Base-by-base conservation (phyloP, 2,888 invertebrate species). In the Heteromurus nitidus region DNA sequence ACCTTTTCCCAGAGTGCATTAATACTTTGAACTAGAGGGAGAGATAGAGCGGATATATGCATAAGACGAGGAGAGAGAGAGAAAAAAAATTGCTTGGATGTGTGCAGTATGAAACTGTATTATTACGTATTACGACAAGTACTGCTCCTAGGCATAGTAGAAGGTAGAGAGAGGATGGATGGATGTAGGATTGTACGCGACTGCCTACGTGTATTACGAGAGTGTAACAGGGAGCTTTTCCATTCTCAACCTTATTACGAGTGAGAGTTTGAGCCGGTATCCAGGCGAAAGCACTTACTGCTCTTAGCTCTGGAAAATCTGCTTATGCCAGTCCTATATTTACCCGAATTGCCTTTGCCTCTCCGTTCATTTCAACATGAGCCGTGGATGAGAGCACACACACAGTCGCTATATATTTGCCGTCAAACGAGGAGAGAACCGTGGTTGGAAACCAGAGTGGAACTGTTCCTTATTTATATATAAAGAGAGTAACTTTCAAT, bases 301-400 rank as follows among this genome's bases (percentile, higher is more conserved):
- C 58, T 24, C n/a, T 16, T 42, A 62, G 18, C 60, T 50, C 74
- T 65, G 77, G 69, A 77, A 69, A 69, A 77, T 69, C 77, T 69
- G 69, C 77, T 62, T 68, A 68, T 68, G 58, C 47, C 26, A 3
- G 18, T 13, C n/a, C 58, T 42, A 44, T 76, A 68, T 70, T 77
- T 72, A 53, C 53, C 47, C 65, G 55, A 50, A 64, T 50, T 53
- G 24, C 58, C 44, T 64, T 65, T 44, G 1, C 16, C 18, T 47
- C 64, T 68, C 53, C 44, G 18, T 65, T 70, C 79, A 79, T 79
- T 79, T 79, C 36, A 65, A 62, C 70, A 79, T 70, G 72, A 70
- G 79, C 72, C 36, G 79, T 79, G 79, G 64, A 72, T 28, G 70
- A 36, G 72, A 79, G 70, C 62, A 72, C 79, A 79, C 79, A 64